Percentiles rank a stretch among this genome's conserved stretches.
Conservation (phyloP, 2,113 vertebrate genomes). For the Halcyon malimbica region DNA sequence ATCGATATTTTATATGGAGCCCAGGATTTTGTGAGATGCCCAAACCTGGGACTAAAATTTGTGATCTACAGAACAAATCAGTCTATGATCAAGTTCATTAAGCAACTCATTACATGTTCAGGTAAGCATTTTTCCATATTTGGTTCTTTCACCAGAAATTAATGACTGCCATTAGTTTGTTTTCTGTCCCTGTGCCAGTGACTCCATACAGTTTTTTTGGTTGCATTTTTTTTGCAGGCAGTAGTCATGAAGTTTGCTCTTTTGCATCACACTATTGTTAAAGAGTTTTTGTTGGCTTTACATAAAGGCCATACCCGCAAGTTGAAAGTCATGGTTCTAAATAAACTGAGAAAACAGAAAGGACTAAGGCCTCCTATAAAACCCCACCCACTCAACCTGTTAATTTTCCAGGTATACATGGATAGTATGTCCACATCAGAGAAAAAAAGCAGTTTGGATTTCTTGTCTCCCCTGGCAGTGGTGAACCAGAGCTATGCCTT, state of each 20-base stretch:
- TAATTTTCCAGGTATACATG: background rate
- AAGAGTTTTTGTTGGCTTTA: slow-evolving; percentile 3
- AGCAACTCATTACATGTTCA: background rate
- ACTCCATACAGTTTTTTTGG: background rate
- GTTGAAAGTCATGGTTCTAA: background rate
- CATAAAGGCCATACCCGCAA: background rate
- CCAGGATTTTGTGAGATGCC: background rate
- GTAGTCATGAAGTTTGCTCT: background rate
- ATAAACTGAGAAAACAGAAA: background rate
- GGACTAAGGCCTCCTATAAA: background rate
- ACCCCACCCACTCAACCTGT: background rate
- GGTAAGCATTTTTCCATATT: background rate
- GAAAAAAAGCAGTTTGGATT: background rate
- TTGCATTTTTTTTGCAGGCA: background rate
- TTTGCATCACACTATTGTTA: background rate
- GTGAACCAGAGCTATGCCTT: background rate
- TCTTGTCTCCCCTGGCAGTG: background rate
- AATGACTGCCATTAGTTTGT: background rate
- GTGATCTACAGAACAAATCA: background rate
- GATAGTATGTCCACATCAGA: background rate
- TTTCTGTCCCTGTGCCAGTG: background rate
- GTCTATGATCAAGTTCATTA: background rate
- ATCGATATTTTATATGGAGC: background rate
- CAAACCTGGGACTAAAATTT: background rate
- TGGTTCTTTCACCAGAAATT: background rate